phyloP scores from a whole-genome alignment of 2,797 vertebrate genomes.

The Lophius americanus region DNA sequence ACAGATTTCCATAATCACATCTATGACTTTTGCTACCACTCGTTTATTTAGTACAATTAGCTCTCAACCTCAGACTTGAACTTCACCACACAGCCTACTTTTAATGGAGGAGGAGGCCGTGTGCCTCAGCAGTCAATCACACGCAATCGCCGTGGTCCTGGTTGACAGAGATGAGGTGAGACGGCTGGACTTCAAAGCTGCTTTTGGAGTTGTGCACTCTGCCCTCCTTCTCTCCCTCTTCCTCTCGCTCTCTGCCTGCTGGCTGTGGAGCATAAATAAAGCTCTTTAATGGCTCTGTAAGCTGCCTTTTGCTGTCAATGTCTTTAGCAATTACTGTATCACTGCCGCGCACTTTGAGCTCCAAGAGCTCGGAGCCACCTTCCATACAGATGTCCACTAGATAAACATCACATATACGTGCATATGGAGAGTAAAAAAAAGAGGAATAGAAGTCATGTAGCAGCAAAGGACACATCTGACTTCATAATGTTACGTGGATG shows the following conservation, averaged over 20 bases:
- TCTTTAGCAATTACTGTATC: slow-evolving; percentile 83
- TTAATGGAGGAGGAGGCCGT: slow-evolving; percentile 39
- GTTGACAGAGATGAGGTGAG: slow-evolving; percentile 81
- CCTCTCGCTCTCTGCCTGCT: slow-evolving; percentile 62
- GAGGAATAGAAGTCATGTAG: slow-evolving; percentile 43
- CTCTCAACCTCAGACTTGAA: slow-evolving; percentile 67
- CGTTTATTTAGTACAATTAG: slow-evolving; percentile 70
- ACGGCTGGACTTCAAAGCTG: slow-evolving; percentile 82
- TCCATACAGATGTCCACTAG: slow-evolving; percentile 71
- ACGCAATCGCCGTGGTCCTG: slow-evolving; percentile 63
- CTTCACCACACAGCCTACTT: slow-evolving; percentile 54
- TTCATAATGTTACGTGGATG: slow-evolving; percentile 71
- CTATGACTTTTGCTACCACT: slow-evolving; percentile 64
- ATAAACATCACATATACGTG: too few relatives aligned
- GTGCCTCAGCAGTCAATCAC: slow-evolving; percentile 69
- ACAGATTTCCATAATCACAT: slow-evolving; percentile 62
- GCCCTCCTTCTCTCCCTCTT: slow-evolving; percentile 70
- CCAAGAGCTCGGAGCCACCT: slow-evolving; percentile 65
- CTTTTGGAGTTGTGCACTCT: slow-evolving; percentile 72
- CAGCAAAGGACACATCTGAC: slow-evolving; percentile 73
- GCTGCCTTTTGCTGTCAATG: slow-evolving; percentile 82
- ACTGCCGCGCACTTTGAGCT: slow-evolving; percentile 66
- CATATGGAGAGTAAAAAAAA: slow-evolving; percentile 6
- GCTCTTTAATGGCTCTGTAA: slow-evolving; percentile 82
- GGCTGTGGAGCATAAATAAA: slow-evolving; percentile 82